Percentiles rank a stretch among this genome's conserved stretches.
Conservation (phyloP, 1,140 invertebrate species). For the Drosophila pseudoobscura region DNA sequence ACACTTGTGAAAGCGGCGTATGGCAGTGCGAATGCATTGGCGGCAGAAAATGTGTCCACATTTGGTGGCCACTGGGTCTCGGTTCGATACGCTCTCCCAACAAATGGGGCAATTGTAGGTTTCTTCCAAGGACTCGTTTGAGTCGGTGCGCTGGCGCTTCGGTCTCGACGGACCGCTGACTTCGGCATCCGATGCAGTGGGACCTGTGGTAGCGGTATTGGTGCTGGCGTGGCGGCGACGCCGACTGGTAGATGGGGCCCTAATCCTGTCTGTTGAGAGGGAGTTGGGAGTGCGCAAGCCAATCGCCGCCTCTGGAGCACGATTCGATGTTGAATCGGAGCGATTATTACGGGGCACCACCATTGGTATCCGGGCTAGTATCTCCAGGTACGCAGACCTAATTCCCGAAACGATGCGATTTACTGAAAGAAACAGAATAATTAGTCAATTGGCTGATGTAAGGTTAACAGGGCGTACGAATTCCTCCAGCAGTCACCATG, state of each 20-base stretch:
- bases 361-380: slow-evolving; percentile 1
- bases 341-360: background rate
- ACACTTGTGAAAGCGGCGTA: slow-evolving; percentile 41
- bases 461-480: too few relatives aligned
- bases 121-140: background rate
- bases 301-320: slow-evolving; percentile 26
- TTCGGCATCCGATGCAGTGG: slow-evolving; percentile 3
- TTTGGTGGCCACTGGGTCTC: slow-evolving; percentile 45
- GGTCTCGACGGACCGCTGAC: slow-evolving; percentile 12
- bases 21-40: slow-evolving; percentile 35
- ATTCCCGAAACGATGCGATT: slow-evolving; percentile 18
- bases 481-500: too few relatives aligned
- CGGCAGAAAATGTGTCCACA: slow-evolving; percentile 67
- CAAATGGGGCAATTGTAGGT: slow-evolving; percentile 62
- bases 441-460: background rate
- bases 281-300: slow-evolving; percentile 14
- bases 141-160: slow-evolving; percentile 2
- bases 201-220: background rate
- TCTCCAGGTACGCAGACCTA: background rate
- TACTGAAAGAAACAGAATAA: slow-evolving; percentile 4
- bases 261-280: background rate
- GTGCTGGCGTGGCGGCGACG: too few relatives aligned
- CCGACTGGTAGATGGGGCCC: too few relatives aligned
- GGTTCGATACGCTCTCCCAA: slow-evolving; percentile 28
- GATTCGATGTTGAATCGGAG: slow-evolving; percentile 15